Evolutionary conservation across 2,888 invertebrate genomes (phyloP), one percentile per base, ranked within the genome.

Genomic region (Macaria notata): DNA sequence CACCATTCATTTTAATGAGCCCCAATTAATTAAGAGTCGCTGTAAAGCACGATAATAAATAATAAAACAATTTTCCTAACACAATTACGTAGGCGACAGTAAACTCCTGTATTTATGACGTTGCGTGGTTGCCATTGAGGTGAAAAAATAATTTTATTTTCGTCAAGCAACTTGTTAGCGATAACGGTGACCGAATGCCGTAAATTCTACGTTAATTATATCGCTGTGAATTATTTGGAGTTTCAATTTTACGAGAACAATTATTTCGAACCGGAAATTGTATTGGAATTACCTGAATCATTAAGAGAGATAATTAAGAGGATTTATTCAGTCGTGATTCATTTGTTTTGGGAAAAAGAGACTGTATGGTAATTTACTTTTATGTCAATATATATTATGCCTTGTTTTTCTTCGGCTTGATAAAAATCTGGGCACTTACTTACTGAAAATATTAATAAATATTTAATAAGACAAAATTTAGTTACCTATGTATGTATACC

Each of bases 181-280:
- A 89, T 86, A 88, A 69, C 75, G 71, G 76, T 53, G 59, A 59
- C 54, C 49, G 54, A 57, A 60, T 61, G 76, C 65, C 68, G 79
- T 88, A 87, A 88, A 87, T 88, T 88, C 83, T 76, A 78, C 75
- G 74, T 76, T 86, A 83, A 86, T 88, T 87, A 83, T 83, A 80
- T 78, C 75, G 78, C 75, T 66, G 70, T 76, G 73, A 83, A 86
- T 88, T 87, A 83, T 83, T 79, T 70, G 65, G 71, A 76, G 81
- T 82, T 83, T 81, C 76, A 77, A 73, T 80, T 81, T 84, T 78
- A 82, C 74, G 73, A 73, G 72, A 63, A 63, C 73, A 67, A 77
- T 79, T 80, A 78, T 78, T 71, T 69, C 66, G 66, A n/a, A 44
- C 19, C 9, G 41, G 29, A 49, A 49, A 31, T 9, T 5, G 9